phyloP scores from a whole-genome alignment of 2,113 vertebrate genomes.

The Tragelaphus scriptus region DNA sequence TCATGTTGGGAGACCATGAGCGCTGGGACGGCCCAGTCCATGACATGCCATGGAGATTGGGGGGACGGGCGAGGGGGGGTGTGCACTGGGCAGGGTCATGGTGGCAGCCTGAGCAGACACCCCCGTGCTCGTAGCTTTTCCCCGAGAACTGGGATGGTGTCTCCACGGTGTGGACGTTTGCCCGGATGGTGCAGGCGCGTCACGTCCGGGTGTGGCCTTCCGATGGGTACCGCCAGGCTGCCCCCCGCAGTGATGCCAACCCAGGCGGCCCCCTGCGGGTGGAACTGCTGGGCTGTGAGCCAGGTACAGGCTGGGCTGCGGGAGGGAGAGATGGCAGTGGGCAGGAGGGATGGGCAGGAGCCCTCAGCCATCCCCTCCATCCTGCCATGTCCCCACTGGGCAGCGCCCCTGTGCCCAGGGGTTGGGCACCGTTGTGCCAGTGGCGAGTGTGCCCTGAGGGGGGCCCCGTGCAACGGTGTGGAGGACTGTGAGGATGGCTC shows the following conservation, averaged over 20 bases:
- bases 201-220: conserved; percentile 86
- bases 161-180: conserved; percentile 73
- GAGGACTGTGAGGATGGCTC: conserved; percentile 80
- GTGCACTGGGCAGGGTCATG: neutral
- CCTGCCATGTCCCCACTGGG: neutral
- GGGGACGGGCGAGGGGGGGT: neutral
- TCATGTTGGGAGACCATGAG: neutral
- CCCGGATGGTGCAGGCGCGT: conserved; percentile 81
- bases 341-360: neutral
- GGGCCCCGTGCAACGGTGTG: conserved; percentile 76
- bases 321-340: fast-evolving
- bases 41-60: too few relatives aligned
- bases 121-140: conserved; percentile 76
- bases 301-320: conserved; percentile 68
- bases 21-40: neutral
- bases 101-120: neutral
- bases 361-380: conserved; percentile 55
- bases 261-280: conserved; percentile 79
- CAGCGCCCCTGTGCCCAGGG: neutral
- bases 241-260: conserved; percentile 39
- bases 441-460: conserved; percentile 46
- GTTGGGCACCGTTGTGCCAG: conserved; percentile 30
- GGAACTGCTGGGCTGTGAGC: conserved; percentile 89
- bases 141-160: conserved; percentile 76
- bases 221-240: conserved; percentile 74